Conservation (phyloP, 2,113 vertebrate genomes). For the Siniperca knerii region DNA sequence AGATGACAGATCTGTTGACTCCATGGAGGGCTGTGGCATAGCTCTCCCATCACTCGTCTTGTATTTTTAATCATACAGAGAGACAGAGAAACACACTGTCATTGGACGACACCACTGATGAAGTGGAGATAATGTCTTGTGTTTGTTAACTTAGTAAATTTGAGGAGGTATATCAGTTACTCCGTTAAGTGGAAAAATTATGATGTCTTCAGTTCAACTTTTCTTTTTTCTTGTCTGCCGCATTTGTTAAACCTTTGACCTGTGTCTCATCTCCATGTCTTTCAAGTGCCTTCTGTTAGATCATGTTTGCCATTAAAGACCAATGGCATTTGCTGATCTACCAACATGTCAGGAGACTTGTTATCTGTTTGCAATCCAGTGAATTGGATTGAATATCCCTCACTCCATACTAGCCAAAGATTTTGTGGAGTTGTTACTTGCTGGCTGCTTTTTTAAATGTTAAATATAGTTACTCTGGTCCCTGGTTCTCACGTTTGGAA, state of each 20-base stretch:
- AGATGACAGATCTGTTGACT: neutral
- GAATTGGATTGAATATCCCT: constrained; percentile 9
- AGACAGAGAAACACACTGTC: neutral
- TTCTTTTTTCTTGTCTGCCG: constrained; percentile 11
- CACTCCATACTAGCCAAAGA: constrained; percentile 64
- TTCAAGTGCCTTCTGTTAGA: constrained; percentile 62
- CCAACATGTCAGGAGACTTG: constrained; percentile 9
- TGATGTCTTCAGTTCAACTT: neutral
- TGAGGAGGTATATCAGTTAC: neutral
- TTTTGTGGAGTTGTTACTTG: constrained; percentile 33
- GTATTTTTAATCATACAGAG: constrained; percentile 4
- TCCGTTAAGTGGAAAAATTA: no score
- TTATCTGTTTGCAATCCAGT: neutral
- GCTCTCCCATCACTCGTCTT: neutral
- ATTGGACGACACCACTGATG: neutral
- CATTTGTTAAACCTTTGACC: constrained; percentile 3
- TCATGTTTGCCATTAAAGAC: constrained; percentile 28
- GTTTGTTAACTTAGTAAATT: constrained; percentile 1
- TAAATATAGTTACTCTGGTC: neutral
- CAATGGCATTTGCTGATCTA: constrained; percentile 23
- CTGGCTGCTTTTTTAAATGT: constrained; percentile 42
- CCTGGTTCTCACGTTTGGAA: constrained; percentile 3
- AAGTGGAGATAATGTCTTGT: constrained; percentile 6
- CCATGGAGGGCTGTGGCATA: neutral
- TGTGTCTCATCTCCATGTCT: constrained; percentile 12